A percentile compares a stretch with the other conserved stretches of the same genome.
These are phyloP conservation scores for Procambarus virginalis DNA, from an alignment of 1,140 invertebrate genomes.

Conservation along the genomic window DNA sequence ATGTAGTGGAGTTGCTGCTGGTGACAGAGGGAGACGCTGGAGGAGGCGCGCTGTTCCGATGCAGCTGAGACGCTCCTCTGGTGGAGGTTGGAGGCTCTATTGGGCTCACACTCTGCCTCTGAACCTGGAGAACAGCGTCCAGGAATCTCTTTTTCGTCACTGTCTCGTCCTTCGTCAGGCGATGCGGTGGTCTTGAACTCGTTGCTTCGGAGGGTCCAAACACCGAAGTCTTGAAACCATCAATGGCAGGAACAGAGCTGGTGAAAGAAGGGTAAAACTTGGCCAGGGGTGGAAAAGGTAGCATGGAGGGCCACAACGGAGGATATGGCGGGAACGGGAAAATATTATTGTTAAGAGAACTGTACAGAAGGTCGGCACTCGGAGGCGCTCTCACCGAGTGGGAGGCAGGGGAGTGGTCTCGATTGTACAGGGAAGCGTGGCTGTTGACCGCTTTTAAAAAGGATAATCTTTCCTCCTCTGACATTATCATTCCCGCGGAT, in stretches of 20 bases:
- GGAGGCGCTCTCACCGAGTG: constrained; percentile 36
- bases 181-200: constrained; percentile 10
- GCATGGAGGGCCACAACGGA: constrained; percentile 67
- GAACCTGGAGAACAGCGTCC: constrained; percentile 68
- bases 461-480: constrained; percentile 64
- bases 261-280: constrained; percentile 66
- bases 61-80: constrained; percentile 4
- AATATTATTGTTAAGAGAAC: constrained; percentile 67
- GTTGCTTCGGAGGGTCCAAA: constrained; percentile 40
- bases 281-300: constrained; percentile 62
- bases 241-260: constrained; percentile 39
- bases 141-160: constrained; percentile 67
- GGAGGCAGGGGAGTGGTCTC: constrained; percentile 25
- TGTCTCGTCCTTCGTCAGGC: constrained; percentile 61
- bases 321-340: constrained; percentile 64
- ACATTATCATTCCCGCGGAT: constrained; percentile 46
- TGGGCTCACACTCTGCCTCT: constrained; percentile 57
- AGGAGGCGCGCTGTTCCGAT: constrained; percentile 2
- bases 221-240: constrained; percentile 55
- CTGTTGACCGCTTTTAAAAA: constrained; percentile 65
- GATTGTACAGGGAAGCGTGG: constrained; percentile 28
- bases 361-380: constrained; percentile 64
- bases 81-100: not conserved
- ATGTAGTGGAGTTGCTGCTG: constrained; percentile 8
- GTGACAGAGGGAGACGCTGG: constrained; percentile 15